Evolutionary conservation across 92 coral and sea anemone species (phyloP).

Genomic region (Pocillopora meandrina): DNA sequence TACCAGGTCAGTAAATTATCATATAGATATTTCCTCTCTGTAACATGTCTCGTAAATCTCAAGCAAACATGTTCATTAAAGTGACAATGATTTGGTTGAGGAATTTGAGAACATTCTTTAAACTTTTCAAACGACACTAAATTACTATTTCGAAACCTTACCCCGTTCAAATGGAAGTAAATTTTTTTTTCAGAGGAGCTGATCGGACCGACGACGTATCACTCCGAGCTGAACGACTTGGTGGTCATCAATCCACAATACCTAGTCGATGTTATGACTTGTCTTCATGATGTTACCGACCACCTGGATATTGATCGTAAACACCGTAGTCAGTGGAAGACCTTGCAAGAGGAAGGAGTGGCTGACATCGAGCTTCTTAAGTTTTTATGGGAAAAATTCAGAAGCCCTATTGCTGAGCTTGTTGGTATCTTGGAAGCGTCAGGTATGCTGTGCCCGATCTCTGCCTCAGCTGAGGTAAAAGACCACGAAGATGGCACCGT

Average conservation of each 20-base stretch:
- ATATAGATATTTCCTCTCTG: too few relatives aligned
- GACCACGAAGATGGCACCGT: background rate
- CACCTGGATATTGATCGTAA: slow-evolving; percentile 42
- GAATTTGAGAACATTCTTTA: too few relatives aligned
- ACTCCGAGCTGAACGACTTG: slow-evolving; percentile 24
- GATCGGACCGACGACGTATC: slow-evolving; percentile 29
- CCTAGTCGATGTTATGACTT: slow-evolving; percentile 76
- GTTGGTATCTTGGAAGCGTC: slow-evolving; percentile 60
- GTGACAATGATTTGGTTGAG: too few relatives aligned
- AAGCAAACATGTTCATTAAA: too few relatives aligned
- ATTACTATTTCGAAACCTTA: too few relatives aligned
- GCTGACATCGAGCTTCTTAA: slow-evolving; percentile 42
- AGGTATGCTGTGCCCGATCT: slow-evolving; percentile 64
- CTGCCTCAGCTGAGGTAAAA: background rate
- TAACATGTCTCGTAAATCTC: too few relatives aligned
- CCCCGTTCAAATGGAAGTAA: too few relatives aligned
- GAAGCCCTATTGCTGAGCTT: slow-evolving; percentile 45
- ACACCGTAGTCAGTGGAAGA: slow-evolving; percentile 37
- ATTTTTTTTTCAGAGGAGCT: slow-evolving; percentile 42
- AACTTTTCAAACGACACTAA: too few relatives aligned
- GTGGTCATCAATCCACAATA: slow-evolving; percentile 72
- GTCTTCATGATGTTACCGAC: slow-evolving; percentile 58
- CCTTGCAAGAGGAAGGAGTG: slow-evolving; percentile 45
- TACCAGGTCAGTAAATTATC: slow-evolving; percentile 49
- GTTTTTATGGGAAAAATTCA: slow-evolving; percentile 48